These are phyloP conservation scores for Cetonia aurata DNA, from an alignment of 2,888 invertebrate species.

Conservation along the genomic window DNA sequence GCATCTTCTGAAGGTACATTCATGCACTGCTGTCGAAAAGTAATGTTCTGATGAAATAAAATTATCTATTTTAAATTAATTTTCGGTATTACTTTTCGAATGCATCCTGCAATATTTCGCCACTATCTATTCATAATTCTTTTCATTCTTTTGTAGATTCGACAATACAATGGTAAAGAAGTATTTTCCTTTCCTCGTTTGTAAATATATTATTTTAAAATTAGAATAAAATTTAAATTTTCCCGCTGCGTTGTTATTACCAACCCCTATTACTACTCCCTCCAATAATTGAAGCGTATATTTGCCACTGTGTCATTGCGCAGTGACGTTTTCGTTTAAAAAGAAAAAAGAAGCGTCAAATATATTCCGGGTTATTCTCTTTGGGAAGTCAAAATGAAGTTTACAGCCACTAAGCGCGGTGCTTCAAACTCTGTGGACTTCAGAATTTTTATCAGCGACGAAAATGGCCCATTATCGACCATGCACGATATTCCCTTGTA, in stretches of 20 bases:
- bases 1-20: conserved; percentile 23
- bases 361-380: too few species aligned
- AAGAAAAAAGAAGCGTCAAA: too few species aligned
- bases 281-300: neutral
- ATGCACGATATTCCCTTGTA: conserved; percentile 98
- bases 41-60: neutral
- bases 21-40: neutral
- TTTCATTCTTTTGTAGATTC: conserved; percentile 22
- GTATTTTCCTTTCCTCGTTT: neutral
- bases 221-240: neutral
- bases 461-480: conserved; percentile 88
- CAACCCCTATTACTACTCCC: too few species aligned
- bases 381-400: conserved; percentile 61
- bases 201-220: neutral
- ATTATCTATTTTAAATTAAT: too few species aligned
- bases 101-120: too few species aligned
- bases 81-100: neutral
- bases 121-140: neutral
- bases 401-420: conserved; percentile 78
- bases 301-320: neutral
- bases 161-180: conserved; percentile 21
- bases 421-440: conserved; percentile 85
- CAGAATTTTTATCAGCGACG: conserved; percentile 86
- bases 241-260: neutral
- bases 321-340: neutral